These are phyloP conservation scores for Pseudoips prasinana DNA, from an alignment of 2,888 invertebrate genomes.

Conservation along the genomic window DNA sequence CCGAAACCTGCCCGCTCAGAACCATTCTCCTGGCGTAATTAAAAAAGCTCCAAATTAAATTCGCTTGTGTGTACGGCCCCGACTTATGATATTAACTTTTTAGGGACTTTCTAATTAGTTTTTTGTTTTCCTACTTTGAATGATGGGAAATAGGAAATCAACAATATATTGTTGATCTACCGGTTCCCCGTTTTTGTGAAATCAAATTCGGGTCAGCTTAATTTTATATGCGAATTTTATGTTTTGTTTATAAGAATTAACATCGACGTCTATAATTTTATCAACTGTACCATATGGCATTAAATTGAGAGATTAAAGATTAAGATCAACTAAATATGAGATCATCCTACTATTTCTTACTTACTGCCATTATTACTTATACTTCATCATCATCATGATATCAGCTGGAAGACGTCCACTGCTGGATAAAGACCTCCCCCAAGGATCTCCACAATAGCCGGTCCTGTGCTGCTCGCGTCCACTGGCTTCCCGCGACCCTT, in stretches of 20 bases:
- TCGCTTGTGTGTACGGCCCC: constrained; percentile 74
- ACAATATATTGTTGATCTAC: constrained; percentile 16
- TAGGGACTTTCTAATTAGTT: constrained; percentile 78
- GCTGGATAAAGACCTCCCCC: no score
- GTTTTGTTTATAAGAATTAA: constrained; percentile 5
- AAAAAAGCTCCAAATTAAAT: constrained; percentile 82
- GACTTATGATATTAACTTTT: constrained; percentile 80
- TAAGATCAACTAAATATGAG: no score
- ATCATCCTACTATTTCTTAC: no score
- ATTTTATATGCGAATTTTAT: constrained; percentile 13
- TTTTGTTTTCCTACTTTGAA: constrained; percentile 55
- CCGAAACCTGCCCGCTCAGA: constrained; percentile 69
- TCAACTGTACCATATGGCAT: no score
- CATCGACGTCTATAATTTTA: no score
- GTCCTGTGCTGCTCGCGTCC: no score
- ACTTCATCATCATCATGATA: no score
- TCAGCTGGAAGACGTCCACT: no score
- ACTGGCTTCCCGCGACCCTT: no score
- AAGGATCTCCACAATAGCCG: no score
- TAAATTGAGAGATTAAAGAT: no score
- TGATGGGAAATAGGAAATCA: constrained; percentile 53
- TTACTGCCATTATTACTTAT: no score
- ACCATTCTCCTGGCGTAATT: constrained; percentile 77
- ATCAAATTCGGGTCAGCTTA: constrained; percentile 11
- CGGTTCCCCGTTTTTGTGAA: constrained; percentile 14